Evolutionary conservation across 1,140 invertebrate species (phyloP).

Genomic region (Meloidogyne floridensis): DNA sequence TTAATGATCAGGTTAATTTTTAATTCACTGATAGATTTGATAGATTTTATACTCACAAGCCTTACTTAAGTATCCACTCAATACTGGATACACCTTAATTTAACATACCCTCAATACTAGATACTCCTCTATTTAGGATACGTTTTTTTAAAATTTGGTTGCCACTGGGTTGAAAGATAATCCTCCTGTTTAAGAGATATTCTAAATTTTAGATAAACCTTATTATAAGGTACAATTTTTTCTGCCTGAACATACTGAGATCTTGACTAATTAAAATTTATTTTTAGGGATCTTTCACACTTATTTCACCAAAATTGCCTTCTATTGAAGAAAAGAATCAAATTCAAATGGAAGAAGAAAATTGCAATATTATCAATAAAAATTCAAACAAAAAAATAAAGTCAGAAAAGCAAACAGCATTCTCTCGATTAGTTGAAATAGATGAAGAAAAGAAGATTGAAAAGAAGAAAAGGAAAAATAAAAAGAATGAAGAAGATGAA

Average conservation of each 20-base stretch:
- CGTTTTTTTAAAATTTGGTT: too few relatives aligned
- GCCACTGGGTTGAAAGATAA: too few relatives aligned
- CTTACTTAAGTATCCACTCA: too few relatives aligned
- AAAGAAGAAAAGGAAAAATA: neutral
- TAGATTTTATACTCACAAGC: too few relatives aligned
- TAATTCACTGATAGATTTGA: too few relatives aligned
- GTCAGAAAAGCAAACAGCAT: conserved; percentile 12
- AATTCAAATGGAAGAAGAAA: neutral
- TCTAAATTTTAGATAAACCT: too few relatives aligned
- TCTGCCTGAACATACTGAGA: too few relatives aligned
- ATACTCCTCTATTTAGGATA: too few relatives aligned
- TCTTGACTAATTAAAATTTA: neutral
- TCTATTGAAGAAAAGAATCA: neutral
- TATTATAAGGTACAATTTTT: too few relatives aligned
- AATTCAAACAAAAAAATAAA: neutral
- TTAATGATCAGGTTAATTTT: neutral
- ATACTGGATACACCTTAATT: too few relatives aligned
- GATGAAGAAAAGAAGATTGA: neutral
- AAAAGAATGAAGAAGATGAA: neutral
- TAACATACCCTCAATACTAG: too few relatives aligned
- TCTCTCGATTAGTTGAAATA: conserved; percentile 2
- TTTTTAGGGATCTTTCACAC: neutral
- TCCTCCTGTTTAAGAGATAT: too few relatives aligned
- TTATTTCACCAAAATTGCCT: neutral
- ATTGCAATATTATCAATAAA: neutral